Percentiles rank a stretch among this genome's conserved stretches.
Conservation (phyloP, 2,113 vertebrate genomes). For the Xyliphius kryptos region DNA sequence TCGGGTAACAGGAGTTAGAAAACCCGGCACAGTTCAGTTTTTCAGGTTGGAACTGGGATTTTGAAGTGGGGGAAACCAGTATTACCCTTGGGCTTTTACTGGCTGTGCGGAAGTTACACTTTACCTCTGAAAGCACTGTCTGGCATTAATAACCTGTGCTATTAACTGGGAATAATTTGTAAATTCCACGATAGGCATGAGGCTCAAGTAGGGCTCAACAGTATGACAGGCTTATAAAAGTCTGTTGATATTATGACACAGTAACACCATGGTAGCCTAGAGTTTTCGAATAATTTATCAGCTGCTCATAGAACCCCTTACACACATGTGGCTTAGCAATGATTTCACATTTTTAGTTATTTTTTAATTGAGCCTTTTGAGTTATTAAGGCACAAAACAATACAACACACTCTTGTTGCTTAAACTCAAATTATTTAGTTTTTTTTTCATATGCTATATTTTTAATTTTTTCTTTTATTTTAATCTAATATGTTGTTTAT, state of each 20-base stretch:
- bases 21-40: slow-evolving; percentile 32
- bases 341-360: too few relatives aligned
- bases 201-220: neutral
- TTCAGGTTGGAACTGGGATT: slow-evolving; percentile 32
- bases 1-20: slow-evolving; percentile 26
- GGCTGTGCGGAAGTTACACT: slow-evolving; percentile 7
- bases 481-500: too few relatives aligned
- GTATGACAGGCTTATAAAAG: neutral
- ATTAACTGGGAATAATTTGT: slow-evolving; percentile 1
- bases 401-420: too few relatives aligned
- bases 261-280: neutral
- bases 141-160: slow-evolving; percentile 12
- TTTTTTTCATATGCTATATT: too few relatives aligned
- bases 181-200: neutral
- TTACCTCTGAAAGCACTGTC: slow-evolving; percentile 7
- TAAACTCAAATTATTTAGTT: too few relatives aligned
- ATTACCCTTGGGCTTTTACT: slow-evolving; percentile 5
- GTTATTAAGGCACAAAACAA: too few relatives aligned
- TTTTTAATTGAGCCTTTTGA: too few relatives aligned
- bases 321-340: too few relatives aligned
- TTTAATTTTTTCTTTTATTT: too few relatives aligned
- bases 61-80: slow-evolving; percentile 12
- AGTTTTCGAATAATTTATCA: too few relatives aligned
- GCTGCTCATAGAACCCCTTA: too few relatives aligned
- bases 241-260: neutral